phyloP scores from a whole-genome alignment of 1,140 invertebrate species.

The Microplitis mediator region DNA sequence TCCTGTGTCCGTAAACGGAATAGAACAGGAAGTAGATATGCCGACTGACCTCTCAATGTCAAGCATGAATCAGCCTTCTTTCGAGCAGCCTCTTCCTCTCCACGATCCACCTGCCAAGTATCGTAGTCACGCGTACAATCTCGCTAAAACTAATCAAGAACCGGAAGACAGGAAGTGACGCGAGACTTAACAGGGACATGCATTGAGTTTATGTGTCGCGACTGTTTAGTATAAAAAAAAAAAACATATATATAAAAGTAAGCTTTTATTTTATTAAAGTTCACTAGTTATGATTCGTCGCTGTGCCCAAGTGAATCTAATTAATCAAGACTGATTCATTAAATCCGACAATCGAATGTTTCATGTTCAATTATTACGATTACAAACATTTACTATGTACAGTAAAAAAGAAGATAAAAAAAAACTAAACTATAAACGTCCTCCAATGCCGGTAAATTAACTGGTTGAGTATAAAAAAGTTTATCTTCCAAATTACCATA shows the following conservation, averaged over 20 bases:
- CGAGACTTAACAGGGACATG: slow-evolving; percentile 45
- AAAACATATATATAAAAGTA: neutral
- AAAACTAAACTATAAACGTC: too few species aligned
- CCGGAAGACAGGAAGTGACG: slow-evolving; percentile 61
- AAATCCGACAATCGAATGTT: slow-evolving; percentile 9
- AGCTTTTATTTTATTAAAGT: neutral
- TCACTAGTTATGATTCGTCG: slow-evolving; percentile 1
- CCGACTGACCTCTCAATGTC: slow-evolving; percentile 71
- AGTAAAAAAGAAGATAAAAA: too few species aligned
- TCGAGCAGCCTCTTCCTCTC: slow-evolving; percentile 49
- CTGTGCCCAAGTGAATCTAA: slow-evolving; percentile 15
- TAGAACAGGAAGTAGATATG: slow-evolving; percentile 67
- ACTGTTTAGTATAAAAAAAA: neutral
- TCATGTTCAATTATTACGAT: neutral
- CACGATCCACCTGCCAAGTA: slow-evolving; percentile 60
- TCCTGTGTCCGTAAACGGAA: slow-evolving; percentile 46
- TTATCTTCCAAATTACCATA: slow-evolving; percentile 22
- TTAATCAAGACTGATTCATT: slow-evolving; percentile 28
- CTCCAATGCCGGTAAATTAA: too few species aligned
- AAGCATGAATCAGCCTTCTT: slow-evolving; percentile 55
- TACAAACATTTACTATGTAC: too few species aligned
- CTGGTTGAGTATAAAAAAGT: neutral
- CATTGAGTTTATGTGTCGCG: slow-evolving; percentile 1
- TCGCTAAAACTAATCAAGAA: slow-evolving; percentile 58
- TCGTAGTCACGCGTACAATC: slow-evolving; percentile 60